phyloP scores from a whole-genome alignment of 2,797 vertebrate species.

The Pogoniulus pusillus region DNA sequence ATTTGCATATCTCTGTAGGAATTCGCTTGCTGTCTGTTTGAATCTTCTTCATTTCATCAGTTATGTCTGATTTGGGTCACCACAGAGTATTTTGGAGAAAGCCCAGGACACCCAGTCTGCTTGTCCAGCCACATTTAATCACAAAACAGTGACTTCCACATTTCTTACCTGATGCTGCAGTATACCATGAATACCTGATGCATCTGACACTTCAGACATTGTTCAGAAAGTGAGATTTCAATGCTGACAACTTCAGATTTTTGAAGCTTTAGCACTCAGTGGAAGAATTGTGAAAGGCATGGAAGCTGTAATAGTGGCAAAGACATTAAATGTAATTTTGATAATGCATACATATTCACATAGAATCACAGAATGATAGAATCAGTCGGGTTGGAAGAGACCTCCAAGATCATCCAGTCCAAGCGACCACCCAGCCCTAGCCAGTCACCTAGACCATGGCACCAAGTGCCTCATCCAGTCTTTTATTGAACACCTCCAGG shows the following conservation, averaged over 20 bases:
- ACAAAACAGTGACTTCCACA: background rate
- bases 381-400: too few species aligned
- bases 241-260: background rate
- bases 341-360: too few species aligned
- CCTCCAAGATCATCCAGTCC: too few species aligned
- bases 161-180: constrained; percentile 23
- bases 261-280: background rate
- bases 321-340: background rate
- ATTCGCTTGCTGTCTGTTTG: constrained; percentile 18
- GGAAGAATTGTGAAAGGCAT: background rate
- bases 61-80: constrained; percentile 42
- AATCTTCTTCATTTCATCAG: constrained; percentile 20
- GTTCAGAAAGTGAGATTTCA: background rate
- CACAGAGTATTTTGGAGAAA: background rate
- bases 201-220: background rate
- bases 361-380: too few species aligned
- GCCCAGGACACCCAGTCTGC: background rate
- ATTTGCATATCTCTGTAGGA: constrained; percentile 34
- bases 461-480: too few species aligned
- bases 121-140: constrained; percentile 41
- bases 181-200: background rate
- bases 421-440: too few species aligned
- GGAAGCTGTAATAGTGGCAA: too few species aligned
- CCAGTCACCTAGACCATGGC: too few species aligned
- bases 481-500: too few species aligned